Conservation (phyloP, 1,140 invertebrate species). For the Lasioglossum albipes region DNA sequence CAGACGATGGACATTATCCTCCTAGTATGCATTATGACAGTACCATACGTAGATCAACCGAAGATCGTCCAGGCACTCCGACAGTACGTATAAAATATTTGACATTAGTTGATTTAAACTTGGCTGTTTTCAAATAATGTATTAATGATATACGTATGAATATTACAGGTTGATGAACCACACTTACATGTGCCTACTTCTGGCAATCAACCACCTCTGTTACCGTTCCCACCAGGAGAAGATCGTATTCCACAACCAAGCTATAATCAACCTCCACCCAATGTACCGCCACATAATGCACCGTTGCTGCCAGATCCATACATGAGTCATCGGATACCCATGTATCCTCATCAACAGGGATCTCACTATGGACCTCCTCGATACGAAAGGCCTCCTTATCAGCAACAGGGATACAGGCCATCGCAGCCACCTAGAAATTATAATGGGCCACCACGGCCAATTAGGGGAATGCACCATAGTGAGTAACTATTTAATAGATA, state of each 20-base stretch:
- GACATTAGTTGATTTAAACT: neutral
- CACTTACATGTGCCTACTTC: constrained; percentile 71
- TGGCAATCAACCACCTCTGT: constrained; percentile 69
- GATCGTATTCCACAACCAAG: constrained; percentile 72
- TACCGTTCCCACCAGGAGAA: constrained; percentile 78
- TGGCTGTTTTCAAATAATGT: too few species aligned
- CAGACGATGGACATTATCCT: constrained; percentile 73
- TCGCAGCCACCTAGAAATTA: constrained; percentile 74
- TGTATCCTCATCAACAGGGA: constrained; percentile 76
- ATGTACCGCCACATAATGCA: constrained; percentile 71
- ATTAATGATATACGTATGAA: neutral
- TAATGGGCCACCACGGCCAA: constrained; percentile 74
- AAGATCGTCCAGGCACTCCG: constrained; percentile 86
- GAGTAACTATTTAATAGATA: constrained; percentile 48
- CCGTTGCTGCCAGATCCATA: constrained; percentile 77
- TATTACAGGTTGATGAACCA: constrained; percentile 75
- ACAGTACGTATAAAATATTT: constrained; percentile 81
- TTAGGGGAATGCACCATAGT: constrained; percentile 77
- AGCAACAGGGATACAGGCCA: constrained; percentile 72
- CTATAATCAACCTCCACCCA: constrained; percentile 76
- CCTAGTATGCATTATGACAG: constrained; percentile 77
- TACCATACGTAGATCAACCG: constrained; percentile 76
- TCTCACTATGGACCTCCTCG: constrained; percentile 77
- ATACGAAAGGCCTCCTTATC: constrained; percentile 74
- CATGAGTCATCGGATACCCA: constrained; percentile 75